These are phyloP conservation scores for Plutella xylostella DNA, from an alignment of 2,888 invertebrate genomes.

Conservation along the genomic window DNA sequence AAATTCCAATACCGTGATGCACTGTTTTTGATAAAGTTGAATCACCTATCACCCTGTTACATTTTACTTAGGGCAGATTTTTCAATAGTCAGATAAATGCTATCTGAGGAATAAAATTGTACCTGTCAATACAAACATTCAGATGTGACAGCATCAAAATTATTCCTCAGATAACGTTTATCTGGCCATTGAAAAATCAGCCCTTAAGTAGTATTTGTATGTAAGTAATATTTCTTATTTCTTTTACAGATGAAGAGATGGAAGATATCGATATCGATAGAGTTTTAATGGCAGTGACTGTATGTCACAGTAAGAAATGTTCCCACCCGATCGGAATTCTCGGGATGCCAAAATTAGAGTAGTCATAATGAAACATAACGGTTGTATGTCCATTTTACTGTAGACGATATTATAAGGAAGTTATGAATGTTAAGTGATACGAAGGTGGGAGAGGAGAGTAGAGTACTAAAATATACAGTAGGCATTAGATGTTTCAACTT, in stretches of 20 bases:
- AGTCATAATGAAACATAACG: conserved; percentile 44
- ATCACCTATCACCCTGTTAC: too few species aligned
- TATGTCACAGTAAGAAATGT: neutral
- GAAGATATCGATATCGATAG: conserved; percentile 5
- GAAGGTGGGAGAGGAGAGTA: conserved; percentile 15
- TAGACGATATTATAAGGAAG: conserved; percentile 32
- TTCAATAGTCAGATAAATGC: too few species aligned
- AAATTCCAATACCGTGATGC: too few species aligned
- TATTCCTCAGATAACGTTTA: too few species aligned
- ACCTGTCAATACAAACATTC: too few species aligned
- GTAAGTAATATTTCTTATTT: neutral
- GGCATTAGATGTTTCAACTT: conserved; percentile 19
- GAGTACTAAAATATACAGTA: conserved; percentile 21
- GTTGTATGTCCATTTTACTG: conserved; percentile 67
- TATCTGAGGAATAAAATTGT: too few species aligned
- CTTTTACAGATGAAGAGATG: conserved; percentile 39
- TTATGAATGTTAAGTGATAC: conserved; percentile 32
- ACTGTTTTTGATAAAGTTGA: too few species aligned
- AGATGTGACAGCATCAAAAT: too few species aligned
- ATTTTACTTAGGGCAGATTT: too few species aligned
- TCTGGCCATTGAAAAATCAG: too few species aligned
- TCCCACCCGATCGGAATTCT: conserved; percentile 24
- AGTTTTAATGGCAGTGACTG: neutral
- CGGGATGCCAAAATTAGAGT: conserved; percentile 55
- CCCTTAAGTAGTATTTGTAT: too few species aligned